phyloP scores from a whole-genome alignment of 2,888 invertebrate genomes.

The Oscheius sp. region DNA sequence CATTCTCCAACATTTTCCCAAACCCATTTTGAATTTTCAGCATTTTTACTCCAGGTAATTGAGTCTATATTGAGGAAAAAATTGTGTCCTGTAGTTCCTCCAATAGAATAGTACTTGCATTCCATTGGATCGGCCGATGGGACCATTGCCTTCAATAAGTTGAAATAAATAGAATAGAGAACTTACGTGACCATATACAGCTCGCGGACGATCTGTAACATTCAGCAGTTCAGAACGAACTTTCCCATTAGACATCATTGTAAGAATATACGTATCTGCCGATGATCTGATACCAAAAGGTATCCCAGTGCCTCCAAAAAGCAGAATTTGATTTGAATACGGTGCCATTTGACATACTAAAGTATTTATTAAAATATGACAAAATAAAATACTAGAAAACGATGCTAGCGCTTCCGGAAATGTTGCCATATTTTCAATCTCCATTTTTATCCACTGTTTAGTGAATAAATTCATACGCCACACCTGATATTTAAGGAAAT shows the following conservation, averaged over 20 bases:
- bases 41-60: not conserved
- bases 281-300: slow-evolving; percentile 54
- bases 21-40: slow-evolving; percentile 12
- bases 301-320: slow-evolving; percentile 61
- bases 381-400: slow-evolving; percentile 51
- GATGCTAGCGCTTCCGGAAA: slow-evolving; percentile 59
- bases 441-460: slow-evolving; percentile 52
- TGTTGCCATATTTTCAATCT: not conserved
- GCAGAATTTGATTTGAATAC: slow-evolving; percentile 42
- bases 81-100: slow-evolving; percentile 59
- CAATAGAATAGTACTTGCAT: slow-evolving; percentile 54
- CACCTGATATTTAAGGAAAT: slow-evolving; percentile 37
- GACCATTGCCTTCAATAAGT: slow-evolving; percentile 43
- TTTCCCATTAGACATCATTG: slow-evolving; percentile 39
- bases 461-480: slow-evolving; percentile 60
- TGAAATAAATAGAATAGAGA: not conserved
- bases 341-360: slow-evolving; percentile 46
- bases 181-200: slow-evolving; percentile 52
- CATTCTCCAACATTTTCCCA: slow-evolving; percentile 9
- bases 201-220: slow-evolving; percentile 15
- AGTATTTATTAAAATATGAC: slow-evolving; percentile 1
- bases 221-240: slow-evolving; percentile 29
- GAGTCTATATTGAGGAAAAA: slow-evolving; percentile 51
- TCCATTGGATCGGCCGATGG: slow-evolving; percentile 17
- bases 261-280: slow-evolving; percentile 42